A percentile compares a stretch with the other conserved stretches of the same genome.
Conservation (phyloP, 2,113 vertebrate genomes). For the Labeo rohita region DNA sequence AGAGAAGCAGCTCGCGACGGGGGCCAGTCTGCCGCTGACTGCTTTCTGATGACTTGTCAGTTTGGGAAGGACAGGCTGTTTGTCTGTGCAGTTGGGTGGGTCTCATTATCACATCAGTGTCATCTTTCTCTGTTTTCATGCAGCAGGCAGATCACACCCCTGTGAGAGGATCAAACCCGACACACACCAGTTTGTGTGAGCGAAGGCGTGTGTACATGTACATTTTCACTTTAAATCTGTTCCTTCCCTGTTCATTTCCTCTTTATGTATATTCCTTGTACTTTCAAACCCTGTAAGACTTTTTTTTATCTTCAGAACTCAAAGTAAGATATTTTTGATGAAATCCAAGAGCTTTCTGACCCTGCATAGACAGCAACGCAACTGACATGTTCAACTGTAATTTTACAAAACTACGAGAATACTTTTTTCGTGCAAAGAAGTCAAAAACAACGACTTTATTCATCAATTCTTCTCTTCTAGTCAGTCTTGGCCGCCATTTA, state of each 20-base stretch:
- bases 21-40: conserved; percentile 5
- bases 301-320: too few species aligned
- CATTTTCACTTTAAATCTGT: conserved; percentile 10
- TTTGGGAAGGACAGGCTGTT: conserved; percentile 51
- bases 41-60: conserved; percentile 61
- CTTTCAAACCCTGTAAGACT: background rate
- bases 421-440: too few species aligned
- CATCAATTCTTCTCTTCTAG: too few species aligned
- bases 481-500: too few species aligned
- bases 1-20: background rate
- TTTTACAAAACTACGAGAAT: too few species aligned
- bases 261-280: background rate
- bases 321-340: too few species aligned
- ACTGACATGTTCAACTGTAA: too few species aligned
- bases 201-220: conserved; percentile 12
- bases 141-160: conserved; percentile 64
- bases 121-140: conserved; percentile 71
- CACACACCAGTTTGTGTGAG: background rate
- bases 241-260: background rate
- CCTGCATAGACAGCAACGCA: too few species aligned
- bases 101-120: conserved; percentile 72
- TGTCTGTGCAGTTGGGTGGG: conserved; percentile 57
- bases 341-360: too few species aligned
- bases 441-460: too few species aligned
- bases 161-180: conserved; percentile 52